Evolutionary conservation across 2,888 invertebrate species (phyloP), one percentile per base, ranked within the genome.

Genomic region (Athrips mouffetella): DNA sequence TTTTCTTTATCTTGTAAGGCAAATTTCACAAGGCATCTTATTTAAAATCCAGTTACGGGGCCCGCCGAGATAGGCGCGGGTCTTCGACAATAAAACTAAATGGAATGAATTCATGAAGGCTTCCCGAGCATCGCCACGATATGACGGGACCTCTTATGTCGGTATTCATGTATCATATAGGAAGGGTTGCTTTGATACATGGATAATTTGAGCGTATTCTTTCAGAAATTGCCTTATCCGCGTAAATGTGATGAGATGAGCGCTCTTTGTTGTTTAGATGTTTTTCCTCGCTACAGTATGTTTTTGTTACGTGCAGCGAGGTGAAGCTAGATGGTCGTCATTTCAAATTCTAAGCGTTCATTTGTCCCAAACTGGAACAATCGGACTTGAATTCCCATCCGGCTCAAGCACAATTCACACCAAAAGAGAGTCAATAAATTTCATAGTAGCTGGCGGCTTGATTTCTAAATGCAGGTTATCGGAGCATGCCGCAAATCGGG

Each of bases 381-480:
- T 62, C 61, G 60, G 56, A 60, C 64, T 72, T 64, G 68, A 71
- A 76, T 75, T 77, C 71, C 70, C 75, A 60, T 61, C 67, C 60
- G 68, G 62, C 62, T 57, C 60, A 59, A 58, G 59, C 66, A 73
- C 72, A 72, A 73, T 76, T 79, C 74, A 63, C 72, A 72, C 66
- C 62, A 65, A 80, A 83, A 76, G 78, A 76, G 80, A 79, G 80
- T 80, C 78, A 73, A 83, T 85, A 85, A 84, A 86, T 86, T 84
- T 77, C 65, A 69, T 67, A 80, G 76, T 75, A 78, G 76, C 68
- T 74, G 71, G 67, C 75, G 79, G 84, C 76, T 82, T 84, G 81
- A 81, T 87, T 85, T 83, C 85, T 78, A 78, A 87, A 86, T 86
- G 85, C 81, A 80, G 87, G 87, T 87, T 87, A 88, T 88, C 87